Evolutionary conservation across 2,888 invertebrate species (phyloP), one percentile per base, ranked within the genome.

Genomic region (Leucania comma): DNA sequence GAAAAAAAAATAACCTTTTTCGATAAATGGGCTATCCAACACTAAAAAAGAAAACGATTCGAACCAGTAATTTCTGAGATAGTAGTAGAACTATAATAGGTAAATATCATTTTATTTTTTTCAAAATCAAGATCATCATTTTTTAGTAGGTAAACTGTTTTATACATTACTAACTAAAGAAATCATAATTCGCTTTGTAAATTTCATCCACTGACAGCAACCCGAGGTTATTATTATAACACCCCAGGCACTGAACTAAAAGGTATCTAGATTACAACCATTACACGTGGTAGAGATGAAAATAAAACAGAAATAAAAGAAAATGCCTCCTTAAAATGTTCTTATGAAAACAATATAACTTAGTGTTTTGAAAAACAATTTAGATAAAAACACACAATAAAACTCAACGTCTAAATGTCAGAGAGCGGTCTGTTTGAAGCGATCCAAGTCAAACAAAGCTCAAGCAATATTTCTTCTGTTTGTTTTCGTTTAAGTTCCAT

Each of bases 361-460:
- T 29, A 63, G 38, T 61, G 48, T 64, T 75, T 57, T 29, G 66
- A 75, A 80, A 77, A 80, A 61, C 63, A 63, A 80, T 80, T 80
- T 75, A 68, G 60, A 75, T 75, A 64, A 77, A 53, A 69, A 48
- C 35, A 63, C 75, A 77, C 68, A 80, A 78, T 72, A 75, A 65
- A 56, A 68, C 57, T 71, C 71, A 51, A 57, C 53, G 53, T 78
- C 54, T 71, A 54, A 80, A 61, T 71, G 56, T 71, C 72, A 56
- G 51, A 48, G 32, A 64, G 72, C 71, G n/a, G n/a, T 76, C 64
- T 71, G 56, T 70, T 50, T 59, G 46, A 64, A 54, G 42, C 20
- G 60, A 64, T 69, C 61, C 68, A 50, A 73, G 42, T 63, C 48
- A 61, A 64, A 76, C 69, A 77, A 77, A 80, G 69, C 69, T 53